These are phyloP conservation scores for Zygaena filipendulae DNA, from an alignment of 2,888 invertebrate genomes.

Conservation along the genomic window DNA sequence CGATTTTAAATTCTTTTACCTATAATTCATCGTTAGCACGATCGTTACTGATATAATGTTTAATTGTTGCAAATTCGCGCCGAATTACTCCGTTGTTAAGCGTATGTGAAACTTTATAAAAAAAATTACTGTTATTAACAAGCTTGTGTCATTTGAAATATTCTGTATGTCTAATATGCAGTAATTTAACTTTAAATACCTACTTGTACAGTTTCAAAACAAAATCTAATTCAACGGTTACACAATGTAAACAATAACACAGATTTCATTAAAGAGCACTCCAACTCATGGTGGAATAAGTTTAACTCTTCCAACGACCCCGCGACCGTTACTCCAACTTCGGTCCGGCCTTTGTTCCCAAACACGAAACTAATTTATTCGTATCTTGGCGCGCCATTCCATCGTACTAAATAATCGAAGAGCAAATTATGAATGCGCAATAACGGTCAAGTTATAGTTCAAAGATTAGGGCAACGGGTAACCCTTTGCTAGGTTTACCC, in stretches of 20 bases:
- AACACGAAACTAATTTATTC: conserved; percentile 68
- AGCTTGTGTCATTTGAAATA: no score
- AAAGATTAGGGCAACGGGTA: conserved; percentile 66
- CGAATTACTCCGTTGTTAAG: no score
- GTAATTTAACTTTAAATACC: no score
- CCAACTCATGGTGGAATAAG: conserved; percentile 22
- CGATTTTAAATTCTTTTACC: no score
- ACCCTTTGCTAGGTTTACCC: conserved; percentile 51
- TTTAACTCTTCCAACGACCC: conserved; percentile 54
- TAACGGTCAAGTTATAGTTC: conserved; percentile 70
- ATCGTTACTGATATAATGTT: no score
- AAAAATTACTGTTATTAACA: no score
- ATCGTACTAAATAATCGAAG: conserved; percentile 62
- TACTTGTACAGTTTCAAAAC: no score
- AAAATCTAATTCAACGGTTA: no score
- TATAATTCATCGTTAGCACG: no score
- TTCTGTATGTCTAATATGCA: no score
- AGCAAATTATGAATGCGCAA: conserved; percentile 67
- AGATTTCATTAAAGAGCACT: conserved; percentile 21
- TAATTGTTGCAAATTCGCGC: no score
- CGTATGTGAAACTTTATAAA: no score
- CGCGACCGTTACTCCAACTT: conserved; percentile 64
- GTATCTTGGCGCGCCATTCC: conserved; percentile 50
- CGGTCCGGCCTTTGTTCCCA: conserved; percentile 59
- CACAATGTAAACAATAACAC: conserved; percentile 39